Evolutionary conservation across 2,888 invertebrate species (phyloP).

Genomic region (Noctua janthina): DNA sequence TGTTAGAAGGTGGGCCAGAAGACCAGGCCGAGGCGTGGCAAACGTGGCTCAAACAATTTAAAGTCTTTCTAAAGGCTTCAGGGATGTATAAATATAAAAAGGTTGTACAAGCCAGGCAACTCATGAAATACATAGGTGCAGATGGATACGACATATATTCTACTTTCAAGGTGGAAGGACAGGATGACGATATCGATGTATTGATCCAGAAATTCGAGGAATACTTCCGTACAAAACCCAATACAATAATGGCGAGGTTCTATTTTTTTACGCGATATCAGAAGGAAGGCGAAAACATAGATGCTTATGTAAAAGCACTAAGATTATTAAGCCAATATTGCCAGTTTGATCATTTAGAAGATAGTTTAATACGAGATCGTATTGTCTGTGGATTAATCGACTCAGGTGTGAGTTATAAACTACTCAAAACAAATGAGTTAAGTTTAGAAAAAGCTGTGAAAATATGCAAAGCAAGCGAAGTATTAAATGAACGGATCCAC

Average conservation of each 20-base stretch:
- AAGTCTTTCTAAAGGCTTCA: neutral
- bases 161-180: constrained; percentile 3
- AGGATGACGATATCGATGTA: constrained; percentile 8
- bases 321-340: constrained; percentile 41
- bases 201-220: constrained; percentile 14
- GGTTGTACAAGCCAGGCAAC: neutral
- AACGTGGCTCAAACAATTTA: neutral
- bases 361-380: constrained; percentile 45
- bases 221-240: constrained; percentile 15
- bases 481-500: constrained; percentile 28
- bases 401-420: constrained; percentile 3
- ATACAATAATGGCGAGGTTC: constrained; percentile 11
- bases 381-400: constrained; percentile 36
- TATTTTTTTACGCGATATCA: constrained; percentile 24
- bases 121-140: constrained; percentile 16
- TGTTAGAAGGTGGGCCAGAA: constrained; percentile 8
- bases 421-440: constrained; percentile 43
- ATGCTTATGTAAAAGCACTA: constrained; percentile 35
- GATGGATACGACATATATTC: constrained; percentile 13
- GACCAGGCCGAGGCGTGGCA: neutral
- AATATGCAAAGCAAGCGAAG: constrained; percentile 49
- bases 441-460: constrained; percentile 42
- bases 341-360: constrained; percentile 46
- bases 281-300: constrained; percentile 15
- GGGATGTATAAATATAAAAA: neutral